Base-by-base conservation (phyloP, 2,888 invertebrate genomes). In the Acronicta leporina region DNA sequence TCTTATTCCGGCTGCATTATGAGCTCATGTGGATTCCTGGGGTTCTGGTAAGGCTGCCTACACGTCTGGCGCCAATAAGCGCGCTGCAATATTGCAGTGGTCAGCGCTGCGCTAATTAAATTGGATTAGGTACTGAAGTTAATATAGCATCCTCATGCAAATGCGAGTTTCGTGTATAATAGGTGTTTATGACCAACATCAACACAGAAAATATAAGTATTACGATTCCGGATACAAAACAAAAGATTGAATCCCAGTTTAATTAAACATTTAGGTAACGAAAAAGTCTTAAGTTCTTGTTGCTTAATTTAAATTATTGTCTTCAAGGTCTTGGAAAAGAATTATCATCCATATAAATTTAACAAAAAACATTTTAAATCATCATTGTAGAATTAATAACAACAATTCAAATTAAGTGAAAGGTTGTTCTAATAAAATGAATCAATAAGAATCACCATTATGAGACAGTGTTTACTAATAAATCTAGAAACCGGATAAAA, bases 21-120 rank as follows among this genome's bases (percentile, higher is more conserved):
- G 68, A 61, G 59, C 63, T 72, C 53, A 55, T 53, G 64, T 67
- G 56, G 63, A 75, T 73, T 73, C 75, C 69, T 55, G 50, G 65
- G 53, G 61, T 62, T 65, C 70, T 81, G 73, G 68, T 74, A 73
- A 68, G 69, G 67, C 55, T 62, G 72, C 69, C 55, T 64, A 42
- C 68, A 67, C 61, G 63, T 66, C 51, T 33, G 50, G 57, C 56
- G 59, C 63, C 63, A 68, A 68, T 72, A 68, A 74, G 54, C 53
- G 56, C 60, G 45, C 47, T 63, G 68, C 66, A 63, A 67, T 68
- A 74, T 71, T 62, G 68, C 69, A 60, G 45, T 42, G 69, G 75
- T 68, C 68, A 74, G 42, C 54, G 38, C 41, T 40, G 13, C 25
- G 45, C 57, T 69, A 68, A 69, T 70, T 58, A 58, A 63, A 64